These are phyloP conservation scores for Cyprinodon variegatus DNA, from an alignment of 2,113 vertebrate species.

Conservation along the genomic window DNA sequence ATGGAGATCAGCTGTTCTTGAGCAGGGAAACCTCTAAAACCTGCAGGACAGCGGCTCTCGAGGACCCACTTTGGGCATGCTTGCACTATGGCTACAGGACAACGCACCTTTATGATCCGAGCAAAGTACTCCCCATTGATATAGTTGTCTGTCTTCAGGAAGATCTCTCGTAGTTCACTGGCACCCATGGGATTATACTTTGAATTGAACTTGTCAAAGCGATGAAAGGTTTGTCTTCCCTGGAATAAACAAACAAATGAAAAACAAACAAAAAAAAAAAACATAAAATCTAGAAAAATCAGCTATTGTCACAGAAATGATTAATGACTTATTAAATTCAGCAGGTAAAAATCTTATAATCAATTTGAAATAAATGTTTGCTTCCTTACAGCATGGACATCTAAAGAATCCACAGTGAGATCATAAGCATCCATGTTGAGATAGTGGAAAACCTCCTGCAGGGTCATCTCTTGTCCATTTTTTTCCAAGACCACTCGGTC, in stretches of 20 bases:
- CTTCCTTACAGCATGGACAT: slow-evolving; percentile 90
- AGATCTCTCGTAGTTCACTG: slow-evolving; percentile 95
- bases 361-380: neutral
- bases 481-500: slow-evolving; percentile 91
- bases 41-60: neutral
- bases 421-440: slow-evolving; percentile 95
- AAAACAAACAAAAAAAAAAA: too few relatives aligned
- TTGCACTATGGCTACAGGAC: neutral
- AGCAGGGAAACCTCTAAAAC: neutral
- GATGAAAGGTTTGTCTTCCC: slow-evolving; percentile 98
- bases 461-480: slow-evolving; percentile 88
- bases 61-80: too few relatives aligned
- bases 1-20: neutral
- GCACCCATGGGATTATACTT: slow-evolving; percentile 98
- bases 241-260: slow-evolving; percentile 44
- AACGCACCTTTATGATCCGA: slow-evolving; percentile 91
- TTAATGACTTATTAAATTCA: neutral
- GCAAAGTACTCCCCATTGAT: slow-evolving; percentile 95
- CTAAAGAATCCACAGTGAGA: slow-evolving; percentile 95
- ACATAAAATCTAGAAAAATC: neutral
- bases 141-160: slow-evolving; percentile 96
- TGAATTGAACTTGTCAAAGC: slow-evolving; percentile 98
- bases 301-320: too few relatives aligned
- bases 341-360: neutral
- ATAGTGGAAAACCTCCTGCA: slow-evolving; percentile 90